Evolutionary conservation across 2,113 vertebrate genomes (phyloP), one percentile per base, ranked within the genome.

Genomic region (Eulemur rufifrons): DNA sequence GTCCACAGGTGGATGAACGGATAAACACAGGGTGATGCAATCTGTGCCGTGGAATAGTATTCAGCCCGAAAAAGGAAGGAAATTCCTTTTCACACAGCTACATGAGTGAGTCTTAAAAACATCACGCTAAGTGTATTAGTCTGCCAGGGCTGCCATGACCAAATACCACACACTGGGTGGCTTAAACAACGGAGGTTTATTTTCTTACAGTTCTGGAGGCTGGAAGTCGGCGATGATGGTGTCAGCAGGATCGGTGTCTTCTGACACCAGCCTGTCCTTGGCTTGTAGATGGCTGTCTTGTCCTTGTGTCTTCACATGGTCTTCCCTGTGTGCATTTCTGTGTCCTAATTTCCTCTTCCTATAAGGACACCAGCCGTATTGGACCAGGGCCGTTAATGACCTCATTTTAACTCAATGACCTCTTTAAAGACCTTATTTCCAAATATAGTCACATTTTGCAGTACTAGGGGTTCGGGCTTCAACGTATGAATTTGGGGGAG

Each of bases 1-100:
- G n/a, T 63, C 69, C 6, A 1, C 1, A 0, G 3, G 29, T 0
- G 7, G 84, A 21, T 32, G 68, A 45, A 14, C 0, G 9, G 54
- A 39, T 69, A 21, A 29, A 32, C 18, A 12, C 5, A 1, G 7
- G 2, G 52, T 8, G 21, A 4, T 12, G 1, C 14, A 15, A 25
- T 81, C n/a, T 0, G 1, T 14, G 2, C 2, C 3, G 0, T 32
- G 29, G 71, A 50, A 1, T 47, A 8, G 68, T 18, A 23, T 71
- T 37, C n/a, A 39, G 27, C 69, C 76, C 56, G 23, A 27, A 64
- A 89, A 66, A 69, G 85, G n/a, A n/a, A 37, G 23, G 68, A 6
- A 3, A 1, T 66, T 71, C 32, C 2, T 42, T 42, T 42, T 42
- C 27, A 25, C 10, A 2, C 18, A 0, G 5, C 8, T 25, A 5